These are phyloP conservation scores for Autographa pulchrina DNA, from an alignment of 2,888 invertebrate species.

Conservation along the genomic window DNA sequence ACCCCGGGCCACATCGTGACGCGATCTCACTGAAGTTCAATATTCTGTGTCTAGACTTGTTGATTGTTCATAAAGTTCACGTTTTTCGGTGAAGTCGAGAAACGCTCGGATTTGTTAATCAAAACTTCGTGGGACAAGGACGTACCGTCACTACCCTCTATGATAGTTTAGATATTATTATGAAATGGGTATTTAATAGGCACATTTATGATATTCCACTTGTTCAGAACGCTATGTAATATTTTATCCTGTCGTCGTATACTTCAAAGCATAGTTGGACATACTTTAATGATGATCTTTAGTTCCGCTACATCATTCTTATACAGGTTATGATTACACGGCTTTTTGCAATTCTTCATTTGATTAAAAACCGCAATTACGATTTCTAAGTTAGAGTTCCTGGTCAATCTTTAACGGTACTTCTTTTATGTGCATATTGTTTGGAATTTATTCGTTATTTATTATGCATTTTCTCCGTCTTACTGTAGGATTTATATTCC, in stretches of 20 bases:
- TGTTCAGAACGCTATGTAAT: not conserved
- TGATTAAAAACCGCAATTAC: constrained; percentile 4
- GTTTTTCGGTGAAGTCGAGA: constrained; percentile 36
- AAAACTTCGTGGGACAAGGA: not conserved
- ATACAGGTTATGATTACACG: constrained; percentile 1
- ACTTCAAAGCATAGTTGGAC: not conserved
- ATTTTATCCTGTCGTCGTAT: not conserved
- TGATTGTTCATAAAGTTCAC: constrained; percentile 66
- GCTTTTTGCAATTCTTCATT: constrained; percentile 1
- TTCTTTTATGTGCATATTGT: too few species aligned
- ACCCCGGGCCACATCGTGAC: constrained; percentile 63
- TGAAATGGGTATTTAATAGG: not conserved
- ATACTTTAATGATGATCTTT: constrained; percentile 2
- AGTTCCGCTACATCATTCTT: not conserved
- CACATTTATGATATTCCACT: not conserved
- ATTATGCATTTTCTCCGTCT: not conserved
- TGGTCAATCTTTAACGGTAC: not conserved
- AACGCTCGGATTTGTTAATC: constrained; percentile 19
- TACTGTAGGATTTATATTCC: too few species aligned
- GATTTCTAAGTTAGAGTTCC: not conserved
- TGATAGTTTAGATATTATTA: not conserved
- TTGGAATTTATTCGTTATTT: not conserved
- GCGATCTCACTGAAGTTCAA: constrained; percentile 68
- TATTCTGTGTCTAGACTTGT: constrained; percentile 79
- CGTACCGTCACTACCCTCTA: not conserved